Conservation (phyloP, 2,113 vertebrate genomes). For the Mormoops blainvillei region DNA sequence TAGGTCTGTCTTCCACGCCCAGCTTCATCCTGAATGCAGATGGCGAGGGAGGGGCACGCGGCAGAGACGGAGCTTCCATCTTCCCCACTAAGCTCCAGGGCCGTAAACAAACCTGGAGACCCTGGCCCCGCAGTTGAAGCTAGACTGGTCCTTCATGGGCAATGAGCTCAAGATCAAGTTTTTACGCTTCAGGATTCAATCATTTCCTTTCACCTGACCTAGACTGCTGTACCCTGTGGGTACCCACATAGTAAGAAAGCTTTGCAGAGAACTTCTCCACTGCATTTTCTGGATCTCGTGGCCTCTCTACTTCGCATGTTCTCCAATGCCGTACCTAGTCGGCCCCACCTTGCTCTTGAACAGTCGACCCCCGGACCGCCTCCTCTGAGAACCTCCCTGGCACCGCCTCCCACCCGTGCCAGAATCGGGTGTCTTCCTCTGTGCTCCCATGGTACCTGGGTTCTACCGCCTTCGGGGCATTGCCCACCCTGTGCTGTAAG, state of each 20-base stretch:
- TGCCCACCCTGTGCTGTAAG: not conserved
- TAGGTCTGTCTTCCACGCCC: not conserved
- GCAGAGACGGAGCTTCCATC: not conserved
- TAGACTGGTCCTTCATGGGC: not conserved
- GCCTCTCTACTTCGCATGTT: not conserved
- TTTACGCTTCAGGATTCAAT: not conserved
- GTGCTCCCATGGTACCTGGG: not conserved
- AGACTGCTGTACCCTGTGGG: not conserved
- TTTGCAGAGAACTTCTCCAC: not conserved
- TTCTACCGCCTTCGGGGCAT: not conserved
- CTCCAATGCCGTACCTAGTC: not conserved
- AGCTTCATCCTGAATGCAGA: not conserved
- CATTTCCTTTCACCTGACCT: not conserved
- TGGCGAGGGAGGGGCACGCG: not conserved
- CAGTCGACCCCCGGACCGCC: fast-evolving
- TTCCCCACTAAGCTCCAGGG: not conserved
- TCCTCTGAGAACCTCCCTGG: not conserved
- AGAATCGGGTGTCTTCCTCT: not conserved
- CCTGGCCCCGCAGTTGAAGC: not conserved
- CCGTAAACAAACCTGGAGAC: not conserved
- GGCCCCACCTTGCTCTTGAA: not conserved
- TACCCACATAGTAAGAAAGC: not conserved
- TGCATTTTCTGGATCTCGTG: not conserved
- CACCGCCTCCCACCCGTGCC: not conserved
- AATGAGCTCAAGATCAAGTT: not conserved